Conservation (phyloP, 2,113 vertebrate species). For the Perccottus glenii region DNA sequence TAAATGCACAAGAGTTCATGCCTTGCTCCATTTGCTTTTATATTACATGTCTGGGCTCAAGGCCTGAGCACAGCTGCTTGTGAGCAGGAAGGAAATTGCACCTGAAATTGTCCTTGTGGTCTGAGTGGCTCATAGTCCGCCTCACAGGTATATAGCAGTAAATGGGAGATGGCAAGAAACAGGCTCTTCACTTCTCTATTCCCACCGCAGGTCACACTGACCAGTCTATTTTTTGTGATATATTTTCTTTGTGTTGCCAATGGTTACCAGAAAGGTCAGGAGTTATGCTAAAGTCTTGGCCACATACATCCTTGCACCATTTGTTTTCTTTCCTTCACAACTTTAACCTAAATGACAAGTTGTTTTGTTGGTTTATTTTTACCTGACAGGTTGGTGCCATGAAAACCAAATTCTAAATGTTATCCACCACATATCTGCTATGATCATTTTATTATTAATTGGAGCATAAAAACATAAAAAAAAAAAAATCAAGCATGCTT, state of each 20-base stretch:
- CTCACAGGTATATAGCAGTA: conserved; percentile 44
- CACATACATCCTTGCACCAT: too few species aligned
- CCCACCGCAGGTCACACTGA: conserved; percentile 16
- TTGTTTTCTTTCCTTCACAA: conserved; percentile 42
- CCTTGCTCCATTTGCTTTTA: conserved; percentile 51
- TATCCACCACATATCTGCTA: too few species aligned
- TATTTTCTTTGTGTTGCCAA: conserved; percentile 14
- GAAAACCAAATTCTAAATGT: too few species aligned
- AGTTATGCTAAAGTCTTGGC: conserved; percentile 32
- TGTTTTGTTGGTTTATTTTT: too few species aligned
- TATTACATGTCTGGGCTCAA: conserved; percentile 20
- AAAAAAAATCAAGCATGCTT: too few species aligned
- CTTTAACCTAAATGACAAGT: too few species aligned
- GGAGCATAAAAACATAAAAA: too few species aligned
- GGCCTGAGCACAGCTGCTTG: conserved; percentile 62
- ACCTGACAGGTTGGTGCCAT: too few species aligned
- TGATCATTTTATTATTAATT: too few species aligned
- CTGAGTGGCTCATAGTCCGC: conserved; percentile 49
- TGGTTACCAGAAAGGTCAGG: conserved; percentile 34
- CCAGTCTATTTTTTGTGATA: conserved; percentile 8
- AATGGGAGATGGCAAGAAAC: conserved; percentile 47
- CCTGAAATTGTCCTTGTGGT: conserved; percentile 65
- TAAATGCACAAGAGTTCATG: conserved; percentile 37
- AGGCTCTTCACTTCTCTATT: conserved; percentile 24
- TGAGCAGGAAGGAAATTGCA: conserved; percentile 58